Percentiles rank a stretch among this genome's conserved stretches.
These are phyloP conservation scores for Monopterus albus DNA, from an alignment of 2,113 vertebrate genomes.

Conservation along the genomic window DNA sequence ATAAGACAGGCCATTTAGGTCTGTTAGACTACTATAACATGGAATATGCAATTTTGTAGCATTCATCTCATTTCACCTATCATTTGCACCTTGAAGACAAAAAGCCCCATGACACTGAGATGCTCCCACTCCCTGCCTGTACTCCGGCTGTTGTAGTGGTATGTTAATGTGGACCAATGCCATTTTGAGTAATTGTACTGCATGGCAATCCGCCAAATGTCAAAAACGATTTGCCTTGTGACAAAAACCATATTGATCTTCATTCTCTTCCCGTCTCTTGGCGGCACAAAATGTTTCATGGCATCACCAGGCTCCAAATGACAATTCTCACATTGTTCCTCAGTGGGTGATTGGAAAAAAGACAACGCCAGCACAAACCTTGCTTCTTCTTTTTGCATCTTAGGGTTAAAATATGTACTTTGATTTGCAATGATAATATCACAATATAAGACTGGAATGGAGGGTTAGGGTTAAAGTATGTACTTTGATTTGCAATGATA, in stretches of 20 bases:
- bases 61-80: conserved; percentile 36
- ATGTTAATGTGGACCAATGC: conserved; percentile 72
- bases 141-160: conserved; percentile 59
- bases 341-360: conserved; percentile 45
- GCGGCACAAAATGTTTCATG: conserved; percentile 62
- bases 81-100: conserved; percentile 42
- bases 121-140: conserved; percentile 36
- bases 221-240: conserved; percentile 81
- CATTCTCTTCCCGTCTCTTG: conserved; percentile 77
- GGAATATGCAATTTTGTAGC: conserved; percentile 21
- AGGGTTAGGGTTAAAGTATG: too few species aligned
- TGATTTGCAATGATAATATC: neutral
- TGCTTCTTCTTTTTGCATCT: conserved; percentile 3
- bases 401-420: neutral
- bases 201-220: conserved; percentile 78
- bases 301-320: conserved; percentile 58
- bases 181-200: conserved; percentile 80
- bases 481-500: neutral
- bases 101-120: conserved; percentile 50
- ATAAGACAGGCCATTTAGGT: conserved; percentile 16
- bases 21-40: conserved; percentile 11
- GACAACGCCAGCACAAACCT: conserved; percentile 37
- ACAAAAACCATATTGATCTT: conserved; percentile 77
- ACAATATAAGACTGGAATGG: too few species aligned
- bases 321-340: conserved; percentile 75